Conservation (phyloP, 2,797 vertebrate genomes). For the Brachyalestes nurse region DNA sequence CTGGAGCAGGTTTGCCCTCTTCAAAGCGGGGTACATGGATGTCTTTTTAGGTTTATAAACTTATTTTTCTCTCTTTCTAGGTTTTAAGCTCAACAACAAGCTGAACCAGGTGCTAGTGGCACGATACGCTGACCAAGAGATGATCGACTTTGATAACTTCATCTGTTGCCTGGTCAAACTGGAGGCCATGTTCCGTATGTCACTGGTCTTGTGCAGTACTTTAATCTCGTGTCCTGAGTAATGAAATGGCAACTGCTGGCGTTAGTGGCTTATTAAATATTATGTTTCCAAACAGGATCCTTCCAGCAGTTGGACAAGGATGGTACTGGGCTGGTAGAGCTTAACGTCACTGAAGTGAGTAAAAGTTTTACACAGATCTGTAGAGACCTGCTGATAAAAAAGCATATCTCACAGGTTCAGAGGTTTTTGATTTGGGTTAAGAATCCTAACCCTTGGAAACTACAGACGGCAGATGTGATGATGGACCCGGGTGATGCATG, state of each 20-base stretch:
- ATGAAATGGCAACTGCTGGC: no score
- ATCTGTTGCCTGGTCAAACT: slow-evolving; percentile 90
- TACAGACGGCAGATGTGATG: no score
- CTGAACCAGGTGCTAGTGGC: slow-evolving; percentile 88
- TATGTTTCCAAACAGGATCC: slow-evolving; percentile 67
- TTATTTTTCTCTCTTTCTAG: slow-evolving; percentile 63
- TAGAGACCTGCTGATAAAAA: not conserved
- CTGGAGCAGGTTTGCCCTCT: not conserved
- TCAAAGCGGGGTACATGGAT: not conserved
- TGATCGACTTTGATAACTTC: slow-evolving; percentile 90
- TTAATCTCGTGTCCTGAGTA: no score
- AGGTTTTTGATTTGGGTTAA: no score
- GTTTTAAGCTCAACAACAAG: slow-evolving; percentile 90
- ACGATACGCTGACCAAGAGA: slow-evolving; percentile 83
- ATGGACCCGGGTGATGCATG: no score
- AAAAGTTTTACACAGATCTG: not conserved
- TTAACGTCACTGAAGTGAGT: slow-evolving; percentile 83
- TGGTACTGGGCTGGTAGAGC: slow-evolving; percentile 71
- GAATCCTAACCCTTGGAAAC: no score
- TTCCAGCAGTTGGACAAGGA: slow-evolving; percentile 81
- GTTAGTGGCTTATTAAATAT: not conserved
- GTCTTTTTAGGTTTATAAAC: not conserved
- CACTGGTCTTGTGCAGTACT: no score
- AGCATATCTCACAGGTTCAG: no score
- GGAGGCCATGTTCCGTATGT: slow-evolving; percentile 93